Percentiles rank a stretch among this genome's conserved stretches.
These are phyloP conservation scores for Eulemur albifrons DNA, from an alignment of 2,797 vertebrate genomes.

Conservation along the genomic window DNA sequence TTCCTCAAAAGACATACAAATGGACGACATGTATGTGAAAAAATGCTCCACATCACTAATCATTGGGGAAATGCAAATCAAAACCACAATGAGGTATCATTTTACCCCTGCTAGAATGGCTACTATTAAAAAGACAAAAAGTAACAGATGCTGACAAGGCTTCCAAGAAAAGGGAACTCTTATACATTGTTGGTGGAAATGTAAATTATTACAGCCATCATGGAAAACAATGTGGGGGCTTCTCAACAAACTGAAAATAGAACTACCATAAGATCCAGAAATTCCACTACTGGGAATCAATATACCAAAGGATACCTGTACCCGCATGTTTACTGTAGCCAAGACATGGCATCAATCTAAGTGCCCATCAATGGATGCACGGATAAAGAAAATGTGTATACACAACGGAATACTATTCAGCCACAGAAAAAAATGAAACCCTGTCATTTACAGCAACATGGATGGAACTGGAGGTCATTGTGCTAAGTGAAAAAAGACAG, in stretches of 20 bases:
- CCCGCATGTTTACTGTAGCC: not conserved
- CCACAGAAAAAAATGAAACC: not conserved
- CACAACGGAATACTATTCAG: not conserved
- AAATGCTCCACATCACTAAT: not conserved
- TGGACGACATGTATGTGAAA: not conserved
- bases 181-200: not conserved
- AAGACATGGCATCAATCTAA: not conserved
- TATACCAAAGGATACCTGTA: not conserved
- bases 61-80: not conserved
- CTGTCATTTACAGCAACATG: not conserved
- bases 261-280: not conserved
- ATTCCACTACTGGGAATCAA: not conserved
- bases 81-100: not conserved
- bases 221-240: not conserved
- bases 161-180: not conserved
- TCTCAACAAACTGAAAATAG: not conserved
- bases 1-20: not conserved
- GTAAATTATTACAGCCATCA: not conserved
- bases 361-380: no score
- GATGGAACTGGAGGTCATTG: not conserved
- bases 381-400: not conserved
- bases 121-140: not conserved
- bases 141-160: not conserved
- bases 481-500: not conserved
- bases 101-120: not conserved